A percentile compares a stretch with the other conserved stretches of the same genome.
Evolutionary conservation across 2,797 vertebrate genomes (phyloP).

Genomic region (Phalanger gymnotis): DNA sequence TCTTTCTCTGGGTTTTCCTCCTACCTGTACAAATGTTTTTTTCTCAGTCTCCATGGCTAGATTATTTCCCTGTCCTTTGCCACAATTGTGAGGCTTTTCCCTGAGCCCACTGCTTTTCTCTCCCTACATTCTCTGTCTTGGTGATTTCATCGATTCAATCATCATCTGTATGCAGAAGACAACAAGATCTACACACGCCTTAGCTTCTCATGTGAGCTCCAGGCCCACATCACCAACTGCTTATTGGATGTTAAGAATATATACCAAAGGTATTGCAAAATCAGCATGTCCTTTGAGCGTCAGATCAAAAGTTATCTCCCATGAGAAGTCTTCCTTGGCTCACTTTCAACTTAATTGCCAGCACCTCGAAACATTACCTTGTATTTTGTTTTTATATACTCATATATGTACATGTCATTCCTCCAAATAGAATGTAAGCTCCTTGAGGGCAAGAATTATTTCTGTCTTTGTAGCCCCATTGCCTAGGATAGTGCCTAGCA

Average conservation of each 20-base stretch:
- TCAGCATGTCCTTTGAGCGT: not conserved
- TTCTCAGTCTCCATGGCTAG: not conserved
- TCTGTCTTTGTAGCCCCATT: not conserved
- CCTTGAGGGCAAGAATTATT: not conserved
- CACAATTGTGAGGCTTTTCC: not conserved
- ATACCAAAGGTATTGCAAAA: not conserved
- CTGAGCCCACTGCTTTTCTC: not conserved
- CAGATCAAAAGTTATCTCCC: not conserved
- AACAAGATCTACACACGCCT: not conserved
- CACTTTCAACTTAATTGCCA: not conserved
- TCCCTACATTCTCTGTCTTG: not conserved
- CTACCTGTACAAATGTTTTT: not conserved
- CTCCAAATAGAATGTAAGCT: not conserved
- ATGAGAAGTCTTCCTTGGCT: not conserved
- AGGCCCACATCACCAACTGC: not conserved
- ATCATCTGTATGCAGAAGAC: not conserved
- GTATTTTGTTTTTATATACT: not conserved
- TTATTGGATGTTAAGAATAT: not conserved
- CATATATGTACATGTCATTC: not conserved
- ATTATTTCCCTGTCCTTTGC: not conserved
- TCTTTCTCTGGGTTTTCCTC: not conserved
- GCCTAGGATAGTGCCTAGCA: not conserved
- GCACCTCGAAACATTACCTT: not conserved
- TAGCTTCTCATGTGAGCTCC: not conserved
- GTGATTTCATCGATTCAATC: not conserved